Evolutionary conservation across 2,113 vertebrate genomes (phyloP).

Genomic region (Candoia aspera): DNA sequence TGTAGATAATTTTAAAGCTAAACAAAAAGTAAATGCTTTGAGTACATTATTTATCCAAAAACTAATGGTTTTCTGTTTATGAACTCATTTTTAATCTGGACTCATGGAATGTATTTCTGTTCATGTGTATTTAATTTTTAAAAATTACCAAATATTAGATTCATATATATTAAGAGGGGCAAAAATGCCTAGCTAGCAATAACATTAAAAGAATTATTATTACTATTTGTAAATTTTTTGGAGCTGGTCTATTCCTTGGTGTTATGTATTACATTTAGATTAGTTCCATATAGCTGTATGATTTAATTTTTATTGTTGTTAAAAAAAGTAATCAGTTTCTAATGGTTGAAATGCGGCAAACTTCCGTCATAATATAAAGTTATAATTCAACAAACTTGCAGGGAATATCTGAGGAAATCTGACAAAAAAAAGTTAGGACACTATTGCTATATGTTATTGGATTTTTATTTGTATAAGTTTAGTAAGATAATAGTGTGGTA

Average conservation of each 20-base stretch:
- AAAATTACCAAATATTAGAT: background rate
- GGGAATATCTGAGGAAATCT: background rate
- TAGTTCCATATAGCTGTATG: background rate
- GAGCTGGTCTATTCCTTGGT: background rate
- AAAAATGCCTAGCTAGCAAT: background rate
- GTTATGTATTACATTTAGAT: background rate
- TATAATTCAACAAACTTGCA: background rate
- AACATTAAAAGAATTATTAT: background rate
- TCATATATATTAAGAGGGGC: background rate
- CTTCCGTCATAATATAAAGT: background rate
- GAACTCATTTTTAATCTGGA: background rate
- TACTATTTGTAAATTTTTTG: background rate
- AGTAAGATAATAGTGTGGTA: background rate
- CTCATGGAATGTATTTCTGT: background rate
- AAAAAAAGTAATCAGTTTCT: background rate
- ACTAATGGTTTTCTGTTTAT: background rate
- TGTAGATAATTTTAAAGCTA: background rate
- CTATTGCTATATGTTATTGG: background rate
- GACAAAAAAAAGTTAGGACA: background rate
- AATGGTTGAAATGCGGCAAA: background rate
- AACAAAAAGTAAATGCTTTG: background rate
- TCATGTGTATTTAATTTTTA: background rate
- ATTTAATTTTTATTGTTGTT: background rate
- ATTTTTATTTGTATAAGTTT: background rate
- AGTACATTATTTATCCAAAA: too few relatives aligned